Base-by-base conservation (phyloP, 2,797 vertebrate genomes). In the Argentina silus region DNA sequence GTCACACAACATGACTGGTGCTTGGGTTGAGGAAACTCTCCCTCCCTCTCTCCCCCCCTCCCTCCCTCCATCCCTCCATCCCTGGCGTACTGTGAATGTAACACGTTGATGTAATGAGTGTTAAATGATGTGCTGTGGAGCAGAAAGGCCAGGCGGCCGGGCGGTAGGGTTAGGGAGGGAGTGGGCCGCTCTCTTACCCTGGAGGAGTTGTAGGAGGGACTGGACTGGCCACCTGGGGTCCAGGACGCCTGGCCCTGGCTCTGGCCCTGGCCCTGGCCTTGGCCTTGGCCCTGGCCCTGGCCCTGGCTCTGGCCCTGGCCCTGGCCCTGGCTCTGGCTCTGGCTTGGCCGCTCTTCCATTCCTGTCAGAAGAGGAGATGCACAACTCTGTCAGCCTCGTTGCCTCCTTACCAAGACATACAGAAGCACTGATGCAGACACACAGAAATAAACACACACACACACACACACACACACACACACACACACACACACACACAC, bases 161-260 rank as follows among this genome's bases (percentile, higher is more conserved):
- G 79, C 11, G 59, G 78, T 83, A 83, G 69, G 42, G 67, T 44
- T 15, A 19, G 43, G 6, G 14, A 67, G 21, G 76, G 69, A 76
- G 74, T 60, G 69, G 84, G 84, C 78, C 73, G 74, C 17, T 27
- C 19, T 92, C 97, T 98, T 97, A 99, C 98, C 96, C 95, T 94
- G 81, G 97, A 95, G 88, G 97, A 94, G 77, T 98, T 95, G 77
- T 95, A 98, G 6, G 97, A 95, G 70, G 97, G 96, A 90, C 96
- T 99, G 90, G 96, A 92, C 86, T 96, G 96, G 85, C 96, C 94
- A 77, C 95, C 96, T 93, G 97, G 83, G 94, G 95, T 95, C 98
- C 97, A 99, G 47, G 64, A 66, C 7, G 27, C 27, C 27, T 36
- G 27, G 27, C 27, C 4, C 27, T 36, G 64, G 27, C 4, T 19